Conservation (phyloP, 37 sponge, comb jelly and placozoan species). For the Chondrilla cf. caribensis region DNA sequence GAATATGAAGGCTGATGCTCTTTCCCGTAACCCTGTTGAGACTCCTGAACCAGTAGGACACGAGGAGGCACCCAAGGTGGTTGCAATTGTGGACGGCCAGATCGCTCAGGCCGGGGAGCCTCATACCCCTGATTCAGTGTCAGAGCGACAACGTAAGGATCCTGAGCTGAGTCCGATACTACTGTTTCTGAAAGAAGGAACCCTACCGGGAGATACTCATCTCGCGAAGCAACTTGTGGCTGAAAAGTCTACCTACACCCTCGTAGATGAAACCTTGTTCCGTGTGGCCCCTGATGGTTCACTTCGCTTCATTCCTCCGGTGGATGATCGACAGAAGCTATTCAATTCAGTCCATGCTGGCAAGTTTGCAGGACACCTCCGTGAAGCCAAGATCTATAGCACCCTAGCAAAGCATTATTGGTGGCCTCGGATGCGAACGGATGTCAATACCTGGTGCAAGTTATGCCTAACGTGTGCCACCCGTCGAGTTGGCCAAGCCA, state of each 20-base stretch:
- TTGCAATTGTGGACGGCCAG: too few relatives aligned
- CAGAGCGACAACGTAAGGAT: slow-evolving; percentile 16
- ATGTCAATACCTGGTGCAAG: slow-evolving; percentile 6
- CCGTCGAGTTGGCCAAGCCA: slow-evolving; percentile 11
- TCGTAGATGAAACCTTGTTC: slow-evolving; percentile 30
- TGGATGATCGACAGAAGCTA: neutral
- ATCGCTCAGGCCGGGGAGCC: too few relatives aligned
- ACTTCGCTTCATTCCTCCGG: slow-evolving; percentile 12
- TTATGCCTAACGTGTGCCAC: slow-evolving; percentile 40
- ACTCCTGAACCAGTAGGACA: too few relatives aligned
- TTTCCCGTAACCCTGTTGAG: slow-evolving; percentile 25
- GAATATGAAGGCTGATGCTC: slow-evolving; percentile 21
- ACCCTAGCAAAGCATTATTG: slow-evolving; percentile 29
- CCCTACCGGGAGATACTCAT: slow-evolving; percentile 16
- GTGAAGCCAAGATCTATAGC: slow-evolving; percentile 7
- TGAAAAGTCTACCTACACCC: neutral
- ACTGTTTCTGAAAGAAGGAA: slow-evolving; percentile 1
- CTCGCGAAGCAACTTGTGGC: neutral
- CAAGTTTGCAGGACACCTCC: slow-evolving; percentile 30
- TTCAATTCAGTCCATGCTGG: slow-evolving; percentile 33
- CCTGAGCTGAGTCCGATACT: neutral
- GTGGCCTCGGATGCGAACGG: slow-evolving; percentile 41
- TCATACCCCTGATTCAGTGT: neutral
- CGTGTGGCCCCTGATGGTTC: neutral
- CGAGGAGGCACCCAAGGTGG: too few relatives aligned